Evolutionary conservation across 2,797 vertebrate genomes (phyloP).

Genomic region (Aphelocoma californica): DNA sequence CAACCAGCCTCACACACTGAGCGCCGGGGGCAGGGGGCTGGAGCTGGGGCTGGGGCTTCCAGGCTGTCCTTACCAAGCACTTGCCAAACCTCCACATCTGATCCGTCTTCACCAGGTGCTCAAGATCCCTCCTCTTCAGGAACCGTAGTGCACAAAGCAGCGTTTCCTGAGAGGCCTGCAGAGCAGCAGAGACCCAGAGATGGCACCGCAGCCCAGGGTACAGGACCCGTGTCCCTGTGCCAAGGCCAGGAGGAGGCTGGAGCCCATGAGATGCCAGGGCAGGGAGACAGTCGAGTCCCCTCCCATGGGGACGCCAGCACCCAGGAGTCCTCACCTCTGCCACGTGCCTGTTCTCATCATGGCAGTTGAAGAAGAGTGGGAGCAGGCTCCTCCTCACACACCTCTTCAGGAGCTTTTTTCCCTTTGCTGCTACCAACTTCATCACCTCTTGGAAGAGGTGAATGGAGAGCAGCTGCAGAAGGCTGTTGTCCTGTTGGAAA

Average conservation of each 20-base stretch:
- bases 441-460: too few relatives aligned
- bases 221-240: not conserved
- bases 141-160: not conserved
- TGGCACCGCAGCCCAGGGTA: not conserved
- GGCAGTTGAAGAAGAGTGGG: not conserved
- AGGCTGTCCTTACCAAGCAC: not conserved
- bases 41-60: too few relatives aligned
- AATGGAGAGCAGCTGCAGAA: not conserved
- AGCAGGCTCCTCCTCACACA: not conserved
- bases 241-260: not conserved
- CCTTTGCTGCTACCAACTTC: too few relatives aligned
- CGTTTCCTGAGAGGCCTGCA: not conserved
- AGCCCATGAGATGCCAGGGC: not conserved
- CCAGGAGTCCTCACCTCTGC: not conserved
- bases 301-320: too few relatives aligned
- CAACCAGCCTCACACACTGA: too few relatives aligned
- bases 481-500: not conserved
- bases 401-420: too few relatives aligned
- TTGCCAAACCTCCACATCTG: not conserved
- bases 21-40: too few relatives aligned
- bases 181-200: not conserved
- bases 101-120: too few relatives aligned
- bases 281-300: too few relatives aligned
- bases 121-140: not conserved
- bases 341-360: fast-evolving